Percentiles rank a stretch among this genome's conserved stretches.
Evolutionary conservation across 2,888 invertebrate genomes (phyloP).

Genomic region (Epirrhoe tristata): DNA sequence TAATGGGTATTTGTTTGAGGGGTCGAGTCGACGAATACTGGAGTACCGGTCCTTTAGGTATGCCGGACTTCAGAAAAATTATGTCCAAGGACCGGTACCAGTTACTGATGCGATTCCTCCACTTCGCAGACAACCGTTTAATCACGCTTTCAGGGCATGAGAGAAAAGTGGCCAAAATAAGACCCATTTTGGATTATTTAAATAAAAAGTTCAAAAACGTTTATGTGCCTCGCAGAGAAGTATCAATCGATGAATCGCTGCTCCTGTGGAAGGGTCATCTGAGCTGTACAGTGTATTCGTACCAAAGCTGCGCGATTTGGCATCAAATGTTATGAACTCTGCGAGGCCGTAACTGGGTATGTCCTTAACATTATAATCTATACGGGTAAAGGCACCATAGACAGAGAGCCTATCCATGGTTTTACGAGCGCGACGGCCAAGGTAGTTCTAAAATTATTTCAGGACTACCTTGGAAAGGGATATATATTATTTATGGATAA

Average conservation of each 20-base stretch:
- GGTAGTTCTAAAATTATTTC: not conserved
- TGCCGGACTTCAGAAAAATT: conserved; percentile 30
- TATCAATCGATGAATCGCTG: conserved; percentile 25
- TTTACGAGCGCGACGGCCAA: not conserved
- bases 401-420: not conserved
- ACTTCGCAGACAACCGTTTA: conserved; percentile 35
- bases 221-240: conserved; percentile 28
- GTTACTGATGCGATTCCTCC: conserved; percentile 34
- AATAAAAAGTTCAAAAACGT: conserved; percentile 27
- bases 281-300: conserved; percentile 37
- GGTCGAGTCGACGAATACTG: conserved; percentile 35
- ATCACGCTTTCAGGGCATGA: not conserved
- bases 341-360: conserved; percentile 45
- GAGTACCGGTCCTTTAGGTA: conserved; percentile 29
- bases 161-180: conserved; percentile 33
- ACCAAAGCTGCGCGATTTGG: conserved; percentile 49
- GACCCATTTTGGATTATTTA: conserved; percentile 26
- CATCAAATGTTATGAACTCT: conserved; percentile 49
- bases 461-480: not conserved
- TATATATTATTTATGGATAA: not conserved
- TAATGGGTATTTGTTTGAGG: conserved; percentile 9
- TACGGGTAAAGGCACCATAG: not conserved
- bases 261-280: conserved; percentile 34
- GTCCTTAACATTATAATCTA: conserved; percentile 7
- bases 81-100: conserved; percentile 32